phyloP scores from a whole-genome alignment of 2,113 vertebrate species.

The Gobio gobio region DNA sequence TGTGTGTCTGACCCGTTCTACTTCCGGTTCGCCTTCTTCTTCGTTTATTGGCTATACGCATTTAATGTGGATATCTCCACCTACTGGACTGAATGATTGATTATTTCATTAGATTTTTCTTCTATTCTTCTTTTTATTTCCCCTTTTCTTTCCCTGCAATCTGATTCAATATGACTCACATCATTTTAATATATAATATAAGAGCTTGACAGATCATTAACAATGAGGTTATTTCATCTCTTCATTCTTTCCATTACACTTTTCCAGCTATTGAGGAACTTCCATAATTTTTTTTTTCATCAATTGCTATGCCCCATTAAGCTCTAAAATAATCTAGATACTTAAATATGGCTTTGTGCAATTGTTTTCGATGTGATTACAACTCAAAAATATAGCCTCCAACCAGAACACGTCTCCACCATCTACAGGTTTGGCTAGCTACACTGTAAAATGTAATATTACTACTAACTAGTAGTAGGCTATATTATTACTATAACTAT shows the following conservation, averaged over 20 bases:
- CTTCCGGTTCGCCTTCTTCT: slow-evolving; percentile 46
- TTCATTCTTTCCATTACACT: not conserved
- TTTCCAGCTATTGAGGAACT: no score
- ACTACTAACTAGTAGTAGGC: no score
- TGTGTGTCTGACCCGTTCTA: not conserved
- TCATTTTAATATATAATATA: not conserved
- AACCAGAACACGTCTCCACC: no score
- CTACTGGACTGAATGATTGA: not conserved
- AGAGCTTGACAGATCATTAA: not conserved
- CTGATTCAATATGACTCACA: not conserved
- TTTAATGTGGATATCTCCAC: not conserved
- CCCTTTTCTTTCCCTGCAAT: not conserved
- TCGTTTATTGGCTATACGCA: not conserved
- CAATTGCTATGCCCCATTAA: no score
- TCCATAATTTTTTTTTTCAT: no score
- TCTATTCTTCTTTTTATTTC: not conserved
- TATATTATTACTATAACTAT: no score
- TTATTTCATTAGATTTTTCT: not conserved
- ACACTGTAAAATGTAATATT: no score
- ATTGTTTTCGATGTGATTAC: no score
- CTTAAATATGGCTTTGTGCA: no score
- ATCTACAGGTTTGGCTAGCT: no score
- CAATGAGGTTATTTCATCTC: not conserved
- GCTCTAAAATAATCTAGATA: no score
- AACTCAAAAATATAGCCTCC: no score